Evolutionary conservation across 2,113 vertebrate species (phyloP), one percentile per base, ranked within the genome.

Genomic region (Rhodinocichla rosea): DNA sequence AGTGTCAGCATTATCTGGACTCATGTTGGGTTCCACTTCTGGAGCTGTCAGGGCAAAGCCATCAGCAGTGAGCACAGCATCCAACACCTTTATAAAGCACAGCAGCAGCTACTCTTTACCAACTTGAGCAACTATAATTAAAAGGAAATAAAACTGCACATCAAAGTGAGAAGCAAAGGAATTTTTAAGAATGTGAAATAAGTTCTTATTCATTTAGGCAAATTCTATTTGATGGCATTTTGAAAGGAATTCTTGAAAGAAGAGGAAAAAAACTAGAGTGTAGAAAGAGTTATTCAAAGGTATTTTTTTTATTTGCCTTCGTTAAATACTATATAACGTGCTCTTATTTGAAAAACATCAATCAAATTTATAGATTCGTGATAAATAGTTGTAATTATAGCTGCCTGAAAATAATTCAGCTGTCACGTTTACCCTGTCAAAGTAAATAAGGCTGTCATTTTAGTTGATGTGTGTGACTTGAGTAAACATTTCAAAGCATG

Each of bases 351-450:
- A 96, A 96, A 96, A 95, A 83, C 89, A 95, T 96, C 96, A 96
- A 91, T 78, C 87, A 87, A 89, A 86, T 67, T 87, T 93, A 95
- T 89, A 86, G 93, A 90, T 94, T 82, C 50, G 1, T 77, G 80
- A 96, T 73, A 96, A 91, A 93, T 83, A 77, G 95, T 83, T 88
- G 67, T 94, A 96, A 89, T 77, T 88, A 95, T 55, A 94, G 94
- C 81, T 56, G 76, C 96, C 91, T 86, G 90, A 94, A 91, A 91
- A 97, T 86, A 95, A 90, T 95, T 91, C 89, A 93, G 87, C 94
- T 97, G 96, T 95, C 94, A 94, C 89, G 13, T 94, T 94, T 94
- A 96, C 68, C 91, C 90, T 90, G 80, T 95, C 93, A 89, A 89
- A 92, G 96, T 93, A 96, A 92, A 94, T 87, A 93, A 96, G 57